Evolutionary conservation across 2,797 vertebrate species (phyloP).

Genomic region (Galagoides demidoff): DNA sequence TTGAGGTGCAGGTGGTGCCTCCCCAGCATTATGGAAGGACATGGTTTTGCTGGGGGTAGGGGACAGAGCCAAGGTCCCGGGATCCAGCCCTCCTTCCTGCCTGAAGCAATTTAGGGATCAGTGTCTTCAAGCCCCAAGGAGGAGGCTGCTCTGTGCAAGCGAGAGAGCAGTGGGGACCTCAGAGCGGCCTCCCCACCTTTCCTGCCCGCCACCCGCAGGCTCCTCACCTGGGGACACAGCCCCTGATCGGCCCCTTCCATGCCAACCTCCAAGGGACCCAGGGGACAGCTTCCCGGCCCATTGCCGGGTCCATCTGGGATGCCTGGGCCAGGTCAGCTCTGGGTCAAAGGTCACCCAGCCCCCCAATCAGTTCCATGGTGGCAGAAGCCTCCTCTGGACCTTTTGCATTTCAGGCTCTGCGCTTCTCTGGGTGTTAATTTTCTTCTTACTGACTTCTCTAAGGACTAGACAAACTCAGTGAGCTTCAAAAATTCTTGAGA

Average conservation of each 20-base stretch:
- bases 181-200: not conserved
- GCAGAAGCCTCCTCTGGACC: not conserved
- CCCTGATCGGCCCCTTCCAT: too few relatives aligned
- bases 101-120: not conserved
- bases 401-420: rapidly evolving
- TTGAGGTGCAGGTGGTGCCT: not conserved
- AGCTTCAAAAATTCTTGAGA: not conserved
- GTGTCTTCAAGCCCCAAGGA: not conserved
- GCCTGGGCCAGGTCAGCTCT: not conserved
- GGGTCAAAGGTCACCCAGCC: not conserved
- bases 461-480: not conserved
- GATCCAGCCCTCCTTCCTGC: not conserved
- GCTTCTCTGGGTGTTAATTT: too few relatives aligned
- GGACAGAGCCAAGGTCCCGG: not conserved
- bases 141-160: not conserved
- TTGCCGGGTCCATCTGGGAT: not conserved
- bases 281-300: not conserved
- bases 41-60: not conserved
- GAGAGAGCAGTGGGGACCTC: too few relatives aligned
- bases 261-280: too few relatives aligned
- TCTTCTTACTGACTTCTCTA: not conserved
- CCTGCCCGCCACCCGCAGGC: rapidly evolving
- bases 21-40: not conserved
- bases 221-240: not conserved
- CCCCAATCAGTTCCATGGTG: not conserved